Base-by-base conservation (phyloP, 1,140 invertebrate genomes). In the Polypedilum vanderplanki region DNA sequence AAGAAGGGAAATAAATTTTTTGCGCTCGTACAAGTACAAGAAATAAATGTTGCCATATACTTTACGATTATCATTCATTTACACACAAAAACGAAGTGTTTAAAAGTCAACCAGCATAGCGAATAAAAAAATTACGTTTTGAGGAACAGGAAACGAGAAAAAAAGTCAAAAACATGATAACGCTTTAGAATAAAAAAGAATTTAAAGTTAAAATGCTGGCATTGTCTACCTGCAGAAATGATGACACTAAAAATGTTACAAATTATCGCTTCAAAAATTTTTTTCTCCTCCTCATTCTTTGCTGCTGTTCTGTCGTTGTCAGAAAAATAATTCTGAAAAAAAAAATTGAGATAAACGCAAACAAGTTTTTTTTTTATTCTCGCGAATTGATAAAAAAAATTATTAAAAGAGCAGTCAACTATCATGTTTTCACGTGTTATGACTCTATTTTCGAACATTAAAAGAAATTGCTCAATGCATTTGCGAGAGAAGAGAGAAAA, bases 191-290 rank as follows among this genome's bases (percentile, higher is more conserved):
- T 15, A 57, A 57, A 57, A n/a, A 57, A 57, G n/a, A 57, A 57
- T 20, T 70, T 70, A 70, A 20, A 70, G 10, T 70, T 70, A 8
- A 33, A 70, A 70, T 70, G 65, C 65, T 70, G 65, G 65, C 17
- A 70, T 33, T 57, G 46, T 57, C 65, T 70, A 70, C 65, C 65
- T 70, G 65, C 65, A 70, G 65, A 70, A 70, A 70, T 70, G 65
- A 22, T 57, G 46, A 57, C 46, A 57, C 46, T 57, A 57, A 57
- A 57, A 57, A 57, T 57, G 46, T 57, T 57, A 57, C 46, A 57
- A 57, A 57, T 57, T 57, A 57, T 57, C 46, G 12, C 10, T 57
- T 12, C 46, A n/a, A 57, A 57, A 57, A 57, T n/a, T n/a, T n/a
- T n/a, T n/a, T 33, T 33, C 24, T 33, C 24, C 24, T 33, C 24